Evolutionary conservation across 2,888 invertebrate genomes (phyloP).

Genomic region (Chrysomela aeneicollis): DNA sequence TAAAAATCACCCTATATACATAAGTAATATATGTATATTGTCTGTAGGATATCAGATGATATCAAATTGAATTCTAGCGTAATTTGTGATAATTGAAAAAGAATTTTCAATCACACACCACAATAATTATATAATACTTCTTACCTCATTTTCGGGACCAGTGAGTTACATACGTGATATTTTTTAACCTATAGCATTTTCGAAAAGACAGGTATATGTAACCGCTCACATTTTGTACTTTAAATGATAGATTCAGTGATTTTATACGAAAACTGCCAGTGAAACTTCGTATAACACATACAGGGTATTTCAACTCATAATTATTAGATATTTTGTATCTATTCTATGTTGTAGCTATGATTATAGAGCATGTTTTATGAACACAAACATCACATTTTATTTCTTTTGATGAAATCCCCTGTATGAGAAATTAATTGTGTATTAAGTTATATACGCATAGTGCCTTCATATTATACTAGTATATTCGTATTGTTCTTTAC

Average conservation of each 20-base stretch:
- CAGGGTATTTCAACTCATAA: neutral
- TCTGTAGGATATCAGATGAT: neutral
- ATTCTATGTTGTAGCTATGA: no score
- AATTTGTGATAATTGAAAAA: neutral
- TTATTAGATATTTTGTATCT: no score
- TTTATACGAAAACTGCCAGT: conserved; percentile 1
- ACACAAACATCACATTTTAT: no score
- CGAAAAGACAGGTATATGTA: conserved; percentile 11
- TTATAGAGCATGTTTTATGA: no score
- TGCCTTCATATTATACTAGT: no score
- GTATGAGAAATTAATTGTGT: no score
- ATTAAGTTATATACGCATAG: no score
- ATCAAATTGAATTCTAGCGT: neutral
- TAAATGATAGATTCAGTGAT: neutral
- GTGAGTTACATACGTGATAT: conserved; percentile 23
- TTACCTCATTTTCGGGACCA: conserved; percentile 3
- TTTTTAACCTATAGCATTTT: conserved; percentile 23
- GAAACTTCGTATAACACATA: neutral
- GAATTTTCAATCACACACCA: neutral
- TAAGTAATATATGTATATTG: no score
- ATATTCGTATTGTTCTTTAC: no score
- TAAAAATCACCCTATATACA: no score
- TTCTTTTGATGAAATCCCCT: no score
- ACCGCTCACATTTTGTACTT: neutral
- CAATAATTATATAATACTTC: neutral